Evolutionary conservation across 2,797 vertebrate species (phyloP).

Genomic region (Enteromius treurensis): DNA sequence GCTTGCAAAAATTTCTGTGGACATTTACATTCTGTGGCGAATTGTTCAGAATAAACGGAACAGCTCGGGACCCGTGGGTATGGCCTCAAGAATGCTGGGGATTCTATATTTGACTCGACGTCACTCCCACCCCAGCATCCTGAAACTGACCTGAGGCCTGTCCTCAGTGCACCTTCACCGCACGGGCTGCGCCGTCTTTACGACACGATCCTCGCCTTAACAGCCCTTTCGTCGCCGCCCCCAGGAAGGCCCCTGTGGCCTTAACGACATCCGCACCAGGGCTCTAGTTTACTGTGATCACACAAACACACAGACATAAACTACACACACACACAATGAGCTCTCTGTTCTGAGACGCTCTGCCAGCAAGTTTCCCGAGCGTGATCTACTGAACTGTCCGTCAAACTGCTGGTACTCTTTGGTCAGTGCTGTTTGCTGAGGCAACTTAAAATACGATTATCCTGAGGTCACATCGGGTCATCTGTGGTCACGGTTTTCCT

Average conservation of each 20-base stretch:
- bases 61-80: constrained; percentile 76
- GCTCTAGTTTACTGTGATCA: constrained; percentile 32
- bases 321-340: constrained; percentile 46
- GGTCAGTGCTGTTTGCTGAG: constrained; percentile 11
- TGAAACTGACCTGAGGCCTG: constrained; percentile 73
- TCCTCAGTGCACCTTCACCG: constrained; percentile 75
- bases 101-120: constrained; percentile 81
- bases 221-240: constrained; percentile 21
- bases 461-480: background rate
- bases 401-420: constrained; percentile 18
- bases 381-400: constrained; percentile 14
- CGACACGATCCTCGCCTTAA: constrained; percentile 52
- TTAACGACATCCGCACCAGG: constrained; percentile 32
- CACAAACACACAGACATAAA: constrained; percentile 49
- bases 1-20: constrained; percentile 80
- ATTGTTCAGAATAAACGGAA: constrained; percentile 82
- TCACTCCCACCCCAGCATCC: constrained; percentile 75
- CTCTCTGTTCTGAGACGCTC: constrained; percentile 52
- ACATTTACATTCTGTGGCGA: constrained; percentile 85
- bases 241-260: constrained; percentile 43
- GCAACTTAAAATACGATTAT: background rate
- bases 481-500: background rate
- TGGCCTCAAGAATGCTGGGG: constrained; percentile 81
- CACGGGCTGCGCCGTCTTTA: constrained; percentile 57
- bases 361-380: constrained; percentile 45